Percentiles rank a stretch among this genome's conserved stretches.
Evolutionary conservation across 2,113 vertebrate genomes (phyloP).

Genomic region (Columbina picui): DNA sequence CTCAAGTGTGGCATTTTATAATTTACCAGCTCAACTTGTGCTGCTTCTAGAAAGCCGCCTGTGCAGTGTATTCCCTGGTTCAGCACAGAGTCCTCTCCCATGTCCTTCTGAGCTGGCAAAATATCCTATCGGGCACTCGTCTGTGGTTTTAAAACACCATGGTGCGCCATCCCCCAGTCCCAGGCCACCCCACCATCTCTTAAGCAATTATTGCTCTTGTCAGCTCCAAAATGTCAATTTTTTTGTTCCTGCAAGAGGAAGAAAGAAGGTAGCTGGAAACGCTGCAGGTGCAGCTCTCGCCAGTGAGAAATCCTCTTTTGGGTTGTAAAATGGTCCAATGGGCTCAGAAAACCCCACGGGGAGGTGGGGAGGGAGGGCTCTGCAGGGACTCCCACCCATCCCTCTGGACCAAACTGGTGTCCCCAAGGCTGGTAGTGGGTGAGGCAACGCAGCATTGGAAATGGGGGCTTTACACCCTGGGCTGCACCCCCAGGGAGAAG

Average conservation of each 20-base stretch:
- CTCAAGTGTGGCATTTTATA: conserved; percentile 59
- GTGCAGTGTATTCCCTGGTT: not conserved
- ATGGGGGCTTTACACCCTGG: not conserved
- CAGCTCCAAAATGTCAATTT: not conserved
- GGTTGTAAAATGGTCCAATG: not conserved
- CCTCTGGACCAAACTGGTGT: not conserved
- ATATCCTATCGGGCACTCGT: not conserved
- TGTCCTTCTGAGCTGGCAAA: conserved; percentile 10
- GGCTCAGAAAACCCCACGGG: not conserved
- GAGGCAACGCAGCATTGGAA: not conserved
- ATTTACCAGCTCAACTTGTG: conserved; percentile 55
- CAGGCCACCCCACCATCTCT: not conserved
- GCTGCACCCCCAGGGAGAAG: not conserved
- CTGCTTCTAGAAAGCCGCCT: conserved; percentile 1
- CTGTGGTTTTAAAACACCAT: not conserved
- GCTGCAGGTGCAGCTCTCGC: not conserved
- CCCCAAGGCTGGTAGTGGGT: not conserved
- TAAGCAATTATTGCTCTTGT: not conserved
- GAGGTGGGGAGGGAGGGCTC: not conserved
- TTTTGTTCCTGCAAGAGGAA: not conserved
- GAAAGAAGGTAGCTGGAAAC: not conserved
- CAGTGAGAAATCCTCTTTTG: not conserved
- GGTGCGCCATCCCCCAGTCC: fast-evolving
- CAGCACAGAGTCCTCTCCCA: not conserved
- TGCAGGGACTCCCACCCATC: not conserved